These are phyloP conservation scores for Sorex maritimensis DNA, from an alignment of 2,797 vertebrate species.

Conservation along the genomic window DNA sequence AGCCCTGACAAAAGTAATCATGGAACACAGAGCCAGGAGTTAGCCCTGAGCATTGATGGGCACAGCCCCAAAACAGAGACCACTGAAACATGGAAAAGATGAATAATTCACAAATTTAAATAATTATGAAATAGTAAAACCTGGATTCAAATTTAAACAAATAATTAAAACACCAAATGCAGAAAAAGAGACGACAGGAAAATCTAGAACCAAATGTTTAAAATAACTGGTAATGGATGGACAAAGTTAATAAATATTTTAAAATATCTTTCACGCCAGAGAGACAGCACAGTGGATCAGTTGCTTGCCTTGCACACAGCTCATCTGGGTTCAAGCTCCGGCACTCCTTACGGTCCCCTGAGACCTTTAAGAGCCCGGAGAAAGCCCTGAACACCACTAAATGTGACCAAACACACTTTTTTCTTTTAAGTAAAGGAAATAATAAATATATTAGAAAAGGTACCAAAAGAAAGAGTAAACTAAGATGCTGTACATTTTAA, in stretches of 20 bases:
- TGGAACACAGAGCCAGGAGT: too few relatives aligned
- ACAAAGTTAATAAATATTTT: not conserved
- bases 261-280: too few relatives aligned
- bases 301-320: too few relatives aligned
- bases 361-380: too few relatives aligned
- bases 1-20: too few relatives aligned
- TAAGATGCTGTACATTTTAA: not conserved
- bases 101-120: slow-evolving; percentile 26
- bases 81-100: slow-evolving; percentile 23
- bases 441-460: not conserved
- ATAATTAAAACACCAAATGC: not conserved
- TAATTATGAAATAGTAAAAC: slow-evolving; percentile 19
- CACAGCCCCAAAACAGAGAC: slow-evolving; percentile 19
- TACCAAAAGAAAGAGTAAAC: not conserved
- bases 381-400: too few relatives aligned
- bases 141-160: slow-evolving; percentile 5
- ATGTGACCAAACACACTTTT: too few relatives aligned
- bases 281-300: too few relatives aligned
- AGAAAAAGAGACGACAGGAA: not conserved
- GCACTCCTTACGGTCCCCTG: too few relatives aligned
- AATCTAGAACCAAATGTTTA: not conserved
- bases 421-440: too few relatives aligned
- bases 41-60: too few relatives aligned
- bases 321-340: too few relatives aligned
- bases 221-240: not conserved